Base-by-base conservation (phyloP, 1,140 invertebrate species). In the Drosophila equinoxialis region DNA sequence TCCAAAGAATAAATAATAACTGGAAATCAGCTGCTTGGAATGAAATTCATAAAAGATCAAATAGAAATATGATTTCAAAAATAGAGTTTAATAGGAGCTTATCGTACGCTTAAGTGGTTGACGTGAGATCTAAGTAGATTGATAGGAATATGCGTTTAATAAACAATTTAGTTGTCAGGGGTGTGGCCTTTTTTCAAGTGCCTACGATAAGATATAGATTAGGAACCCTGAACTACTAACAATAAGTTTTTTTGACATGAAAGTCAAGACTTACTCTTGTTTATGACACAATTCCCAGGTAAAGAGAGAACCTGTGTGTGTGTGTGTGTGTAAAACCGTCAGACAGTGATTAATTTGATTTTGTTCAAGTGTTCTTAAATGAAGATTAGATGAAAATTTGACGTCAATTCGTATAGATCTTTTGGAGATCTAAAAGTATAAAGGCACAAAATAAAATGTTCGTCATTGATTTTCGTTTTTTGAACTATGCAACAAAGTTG, bases 141-240 rank as follows among this genome's bases (percentile, higher is more conserved):
- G 63, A 75, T 64, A 35, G 55, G 48, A 65, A 68, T 66, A 51
- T 72, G 72, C 76, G 76, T 84, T 83, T 84, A 77, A 74, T 79
- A 79, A 83, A 79, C 81, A 68, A 80, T 80, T 79, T 70, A 66
- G 81, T 80, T 80, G 61, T 68, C 77, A 73, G 73, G 74, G 60
- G 17, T 73, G 11, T 26, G 45, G 45, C 45, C 17, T 51, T 51
- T 51, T 51, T 10, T 76, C 37, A 17, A 76, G 72, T 76, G 65
- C 17, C 20, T 26, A 1, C 20, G 45, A 51, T 51, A 51, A 51
- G 45, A 51, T 48, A 48, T 23, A 51, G 71, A 75, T 75, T 14
- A 17, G 7, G 23, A 17, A 48, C 71, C 73, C 48, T 75, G 73
- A 73, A 81, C 45, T 51, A 51, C 45, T 51, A 51, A 30, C 30